A percentile compares a stretch with the other conserved stretches of the same genome.
These are phyloP conservation scores for Centropyge bicolor DNA, from an alignment of 2,797 vertebrate genomes.

Conservation along the genomic window DNA sequence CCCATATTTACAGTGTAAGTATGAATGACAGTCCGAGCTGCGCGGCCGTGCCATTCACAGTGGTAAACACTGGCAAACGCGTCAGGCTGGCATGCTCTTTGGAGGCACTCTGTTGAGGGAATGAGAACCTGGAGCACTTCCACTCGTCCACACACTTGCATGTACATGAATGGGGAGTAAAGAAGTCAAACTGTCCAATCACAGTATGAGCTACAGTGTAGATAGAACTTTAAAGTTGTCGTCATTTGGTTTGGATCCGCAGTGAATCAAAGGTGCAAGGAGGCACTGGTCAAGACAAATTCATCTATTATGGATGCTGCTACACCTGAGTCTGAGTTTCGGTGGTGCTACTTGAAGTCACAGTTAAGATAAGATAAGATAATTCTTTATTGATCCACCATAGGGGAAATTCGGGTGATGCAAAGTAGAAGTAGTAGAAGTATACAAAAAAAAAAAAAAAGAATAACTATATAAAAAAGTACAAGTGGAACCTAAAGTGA, in stretches of 20 bases:
- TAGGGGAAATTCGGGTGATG: too few relatives aligned
- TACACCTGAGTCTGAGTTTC: neutral
- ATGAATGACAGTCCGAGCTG: conserved; percentile 77
- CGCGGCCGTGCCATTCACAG: conserved; percentile 44
- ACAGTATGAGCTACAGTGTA: neutral
- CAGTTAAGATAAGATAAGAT: too few relatives aligned
- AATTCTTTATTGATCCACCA: too few relatives aligned
- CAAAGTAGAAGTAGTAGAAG: too few relatives aligned
- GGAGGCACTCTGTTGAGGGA: conserved; percentile 26
- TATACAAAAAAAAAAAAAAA: too few relatives aligned
- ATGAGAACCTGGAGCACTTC: conserved; percentile 17
- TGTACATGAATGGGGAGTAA: neutral
- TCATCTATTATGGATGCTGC: neutral
- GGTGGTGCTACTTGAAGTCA: neutral
- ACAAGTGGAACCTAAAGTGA: too few relatives aligned
- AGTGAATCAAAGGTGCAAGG: neutral
- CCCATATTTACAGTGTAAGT: conserved; percentile 81
- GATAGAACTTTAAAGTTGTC: neutral
- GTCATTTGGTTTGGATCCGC: neutral
- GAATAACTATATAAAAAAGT: too few relatives aligned
- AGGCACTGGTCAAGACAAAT: neutral
- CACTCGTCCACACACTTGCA: neutral
- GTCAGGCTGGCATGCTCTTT: conserved; percentile 40
- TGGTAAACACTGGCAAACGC: conserved; percentile 71
- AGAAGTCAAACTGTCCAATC: neutral